Evolutionary conservation across 2,888 invertebrate genomes (phyloP).

Genomic region (Congeria kusceri): DNA sequence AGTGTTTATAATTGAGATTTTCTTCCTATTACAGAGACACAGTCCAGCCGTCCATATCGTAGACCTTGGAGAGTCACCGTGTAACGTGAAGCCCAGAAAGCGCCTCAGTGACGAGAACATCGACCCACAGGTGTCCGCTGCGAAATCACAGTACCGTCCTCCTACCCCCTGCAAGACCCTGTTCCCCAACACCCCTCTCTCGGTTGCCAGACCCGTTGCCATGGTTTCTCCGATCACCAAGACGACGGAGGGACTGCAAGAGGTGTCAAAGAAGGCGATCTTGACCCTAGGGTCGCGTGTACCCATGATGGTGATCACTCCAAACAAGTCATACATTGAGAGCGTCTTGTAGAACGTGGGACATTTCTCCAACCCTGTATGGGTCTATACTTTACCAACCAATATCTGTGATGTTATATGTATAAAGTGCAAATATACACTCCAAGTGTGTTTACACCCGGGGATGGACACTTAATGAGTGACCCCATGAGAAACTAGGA

Average conservation of each 20-base stretch:
- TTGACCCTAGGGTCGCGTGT: constrained; percentile 70
- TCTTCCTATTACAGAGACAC: constrained; percentile 58
- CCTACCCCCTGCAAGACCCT: constrained; percentile 59
- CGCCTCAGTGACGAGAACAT: constrained; percentile 62
- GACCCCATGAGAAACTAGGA: too few relatives aligned
- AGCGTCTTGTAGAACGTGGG: constrained; percentile 50
- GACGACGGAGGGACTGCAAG: constrained; percentile 64
- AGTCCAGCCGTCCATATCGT: constrained; percentile 76
- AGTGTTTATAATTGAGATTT: neutral
- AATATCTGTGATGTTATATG: neutral
- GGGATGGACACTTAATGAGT: neutral
- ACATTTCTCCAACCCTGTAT: neutral
- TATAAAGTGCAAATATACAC: neutral
- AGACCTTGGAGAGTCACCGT: constrained; percentile 66
- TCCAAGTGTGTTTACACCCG: neutral
- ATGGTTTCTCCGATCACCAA: constrained; percentile 75
- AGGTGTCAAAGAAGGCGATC: constrained; percentile 65
- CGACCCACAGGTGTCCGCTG: constrained; percentile 46
- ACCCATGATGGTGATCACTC: constrained; percentile 67
- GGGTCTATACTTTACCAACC: neutral
- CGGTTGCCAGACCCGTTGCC: constrained; percentile 66
- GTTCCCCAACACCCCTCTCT: constrained; percentile 60
- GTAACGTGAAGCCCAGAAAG: constrained; percentile 57
- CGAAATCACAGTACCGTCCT: constrained; percentile 60
- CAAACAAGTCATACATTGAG: constrained; percentile 57